Percentiles rank a stretch among this genome's conserved stretches.
These are phyloP conservation scores for Standfussiana lucernea DNA, from an alignment of 2,888 invertebrate genomes.

Conservation along the genomic window DNA sequence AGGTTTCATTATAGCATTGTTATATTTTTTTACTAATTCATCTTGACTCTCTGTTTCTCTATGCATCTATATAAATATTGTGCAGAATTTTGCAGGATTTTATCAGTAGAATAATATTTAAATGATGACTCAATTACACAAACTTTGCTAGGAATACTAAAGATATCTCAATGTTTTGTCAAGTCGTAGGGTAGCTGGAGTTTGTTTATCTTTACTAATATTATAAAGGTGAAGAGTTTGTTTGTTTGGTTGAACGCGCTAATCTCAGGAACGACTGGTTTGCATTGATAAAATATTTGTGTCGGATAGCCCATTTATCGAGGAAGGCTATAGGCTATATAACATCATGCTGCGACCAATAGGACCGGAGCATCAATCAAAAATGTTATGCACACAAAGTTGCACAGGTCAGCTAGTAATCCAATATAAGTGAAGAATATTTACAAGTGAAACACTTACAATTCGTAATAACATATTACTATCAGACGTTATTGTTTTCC, in stretches of 20 bases:
- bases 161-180: neutral
- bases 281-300: no score
- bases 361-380: no score
- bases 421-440: neutral
- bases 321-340: no score
- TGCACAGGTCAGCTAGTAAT: no score
- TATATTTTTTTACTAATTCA: neutral
- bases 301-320: no score
- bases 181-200: neutral
- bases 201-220: no score
- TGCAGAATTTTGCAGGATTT: neutral
- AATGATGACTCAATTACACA: neutral
- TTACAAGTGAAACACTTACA: neutral
- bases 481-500: constrained; percentile 45
- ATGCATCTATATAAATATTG: neutral
- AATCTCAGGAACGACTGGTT: no score
- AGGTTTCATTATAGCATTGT: neutral
- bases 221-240: no score
- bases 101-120: neutral
- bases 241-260: no score
- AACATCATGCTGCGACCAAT: no score
- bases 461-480: constrained; percentile 5
- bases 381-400: no score
- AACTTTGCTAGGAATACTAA: neutral
- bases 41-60: neutral